Base-by-base conservation (phyloP, 2,888 invertebrate genomes). In the Cantharis rustica region DNA sequence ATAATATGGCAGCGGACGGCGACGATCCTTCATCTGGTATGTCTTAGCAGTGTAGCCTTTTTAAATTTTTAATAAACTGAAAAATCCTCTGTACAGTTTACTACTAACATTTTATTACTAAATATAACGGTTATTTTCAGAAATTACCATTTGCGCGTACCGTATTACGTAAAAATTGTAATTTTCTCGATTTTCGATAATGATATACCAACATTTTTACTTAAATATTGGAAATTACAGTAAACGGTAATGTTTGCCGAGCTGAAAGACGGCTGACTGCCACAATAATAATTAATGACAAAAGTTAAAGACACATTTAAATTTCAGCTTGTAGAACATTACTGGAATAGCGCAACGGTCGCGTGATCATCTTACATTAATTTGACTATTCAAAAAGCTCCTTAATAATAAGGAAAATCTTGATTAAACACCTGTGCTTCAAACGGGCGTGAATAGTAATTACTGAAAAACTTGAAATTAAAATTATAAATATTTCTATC, bases 11-110 rank as follows among this genome's bases (percentile, higher is more conserved):
- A 31, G 83, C 84, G 4, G 89, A 89, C 79, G 87, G 84, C 17
- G 89, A 89, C 79, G 88, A 89, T 82, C 88, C 88, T 16, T 89
- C 89, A 31, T 89, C 89, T 31, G 89, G 89, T 74, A 89, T 89
- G 89, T 89, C 89, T 86, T 89, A 89, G 88, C 86, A 86, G 80
- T 86, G 75, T 76, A 73, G 76, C 68, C 47, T 69, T 31, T 71
- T 77, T 75, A 75, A 73, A 75, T 69, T 66, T 70, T 47, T 75
- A 63, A 70, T 71, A 75, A 72, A 66, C 64, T 66, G 68, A 73
- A 72, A 78, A 78, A 69, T 76, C 73, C 73, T 76, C 71, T 78
- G 78, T 78, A 78, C 61, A 78, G 71, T 75, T 75, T 75, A 77
- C 68, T 68, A 78, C 75, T 75, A 78, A 75, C 61, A 68, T 71